Percentiles rank a stretch among this genome's conserved stretches.
Evolutionary conservation across 2,113 vertebrate genomes (phyloP).

Genomic region (Hypanus sabinus): DNA sequence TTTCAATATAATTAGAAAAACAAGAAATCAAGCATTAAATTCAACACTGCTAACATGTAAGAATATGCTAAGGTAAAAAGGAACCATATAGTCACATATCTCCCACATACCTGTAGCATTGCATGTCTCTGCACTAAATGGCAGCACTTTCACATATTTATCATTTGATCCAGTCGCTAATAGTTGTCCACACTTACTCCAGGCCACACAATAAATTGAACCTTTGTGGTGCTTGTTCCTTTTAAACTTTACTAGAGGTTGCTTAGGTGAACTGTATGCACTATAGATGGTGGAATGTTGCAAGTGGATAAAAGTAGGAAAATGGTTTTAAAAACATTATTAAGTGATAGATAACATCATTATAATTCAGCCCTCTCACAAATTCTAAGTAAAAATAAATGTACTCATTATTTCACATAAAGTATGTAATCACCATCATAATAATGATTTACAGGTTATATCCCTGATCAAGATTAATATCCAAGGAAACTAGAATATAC

Average conservation of each 20-base stretch:
- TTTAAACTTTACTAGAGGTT: conserved; percentile 83
- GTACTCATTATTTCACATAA: background rate
- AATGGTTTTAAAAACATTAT: background rate
- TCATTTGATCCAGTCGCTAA: conserved; percentile 94
- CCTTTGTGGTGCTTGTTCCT: conserved; percentile 98
- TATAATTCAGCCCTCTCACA: background rate
- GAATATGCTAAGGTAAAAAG: background rate
- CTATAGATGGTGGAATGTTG: conserved; percentile 46
- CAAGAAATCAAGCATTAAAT: background rate
- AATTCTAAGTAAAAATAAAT: background rate
- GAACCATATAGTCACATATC: background rate
- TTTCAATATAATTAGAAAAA: background rate
- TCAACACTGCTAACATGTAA: background rate
- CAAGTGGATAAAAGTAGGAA: background rate
- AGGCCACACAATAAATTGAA: conserved; percentile 95
- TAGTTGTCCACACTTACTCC: conserved; percentile 92
- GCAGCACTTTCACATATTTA: conserved; percentile 94
- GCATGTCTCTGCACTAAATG: conserved; percentile 86
- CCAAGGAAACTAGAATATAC: no score
- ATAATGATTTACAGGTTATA: background rate
- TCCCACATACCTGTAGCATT: conserved; percentile 78
- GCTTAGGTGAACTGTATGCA: conserved; percentile 60
- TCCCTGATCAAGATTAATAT: background rate
- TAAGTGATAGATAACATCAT: background rate
- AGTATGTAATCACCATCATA: background rate